Evolutionary conservation across 2,888 invertebrate species (phyloP).

Genomic region (Drosophila anomelani): DNA sequence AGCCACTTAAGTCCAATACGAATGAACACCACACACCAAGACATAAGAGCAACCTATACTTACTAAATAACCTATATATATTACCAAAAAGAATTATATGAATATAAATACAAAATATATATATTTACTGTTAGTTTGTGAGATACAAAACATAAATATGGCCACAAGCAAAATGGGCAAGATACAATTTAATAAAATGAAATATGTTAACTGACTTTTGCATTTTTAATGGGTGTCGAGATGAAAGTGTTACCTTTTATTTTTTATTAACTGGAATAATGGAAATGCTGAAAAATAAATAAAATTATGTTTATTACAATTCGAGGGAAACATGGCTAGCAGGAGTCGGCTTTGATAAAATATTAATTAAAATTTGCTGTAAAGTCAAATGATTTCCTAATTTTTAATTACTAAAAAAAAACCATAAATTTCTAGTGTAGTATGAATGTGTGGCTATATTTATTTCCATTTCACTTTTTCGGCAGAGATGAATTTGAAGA

Average conservation of each 20-base stretch:
- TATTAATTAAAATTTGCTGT: no score
- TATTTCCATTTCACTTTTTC: neutral
- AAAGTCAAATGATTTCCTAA: no score
- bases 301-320: no score
- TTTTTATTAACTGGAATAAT: no score
- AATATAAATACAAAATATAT: constrained; percentile 63
- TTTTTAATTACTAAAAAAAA: neutral
- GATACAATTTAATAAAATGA: constrained; percentile 67
- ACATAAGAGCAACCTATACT: constrained; percentile 33
- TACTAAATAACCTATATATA: constrained; percentile 49
- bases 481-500: neutral
- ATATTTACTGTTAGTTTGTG: constrained; percentile 75
- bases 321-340: no score
- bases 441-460: neutral
- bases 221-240: neutral
- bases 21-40: constrained; percentile 50
- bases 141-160: constrained; percentile 47
- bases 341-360: no score
- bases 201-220: constrained; percentile 57
- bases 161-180: constrained; percentile 53
- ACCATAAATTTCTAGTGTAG: neutral
- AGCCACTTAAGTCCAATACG: constrained; percentile 25
- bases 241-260: neutral
- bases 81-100: constrained; percentile 48
- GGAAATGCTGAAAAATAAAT: no score